Percentiles rank a stretch among this genome's conserved stretches.
These are phyloP conservation scores for Chamaetylas fuelleborni DNA, from an alignment of 2,113 vertebrate species.

Conservation along the genomic window DNA sequence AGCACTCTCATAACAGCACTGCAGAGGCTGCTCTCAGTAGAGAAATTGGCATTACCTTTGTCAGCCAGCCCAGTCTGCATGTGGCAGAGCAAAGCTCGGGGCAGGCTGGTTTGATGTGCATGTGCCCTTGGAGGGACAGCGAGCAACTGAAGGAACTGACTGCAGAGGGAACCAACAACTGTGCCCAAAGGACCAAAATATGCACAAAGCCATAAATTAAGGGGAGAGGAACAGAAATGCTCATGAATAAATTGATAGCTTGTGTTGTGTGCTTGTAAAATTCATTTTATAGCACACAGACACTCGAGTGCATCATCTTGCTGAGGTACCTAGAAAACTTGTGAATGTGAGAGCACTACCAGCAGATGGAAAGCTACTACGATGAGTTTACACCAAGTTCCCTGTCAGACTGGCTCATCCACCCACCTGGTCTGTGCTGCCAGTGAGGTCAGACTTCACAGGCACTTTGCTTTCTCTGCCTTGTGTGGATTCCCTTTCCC, in stretches of 20 bases:
- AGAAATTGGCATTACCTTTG: neutral
- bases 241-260: neutral
- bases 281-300: neutral
- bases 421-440: neutral
- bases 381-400: neutral
- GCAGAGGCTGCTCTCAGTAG: neutral
- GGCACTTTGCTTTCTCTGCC: neutral
- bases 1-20: neutral
- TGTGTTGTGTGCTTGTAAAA: neutral
- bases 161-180: neutral
- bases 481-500: neutral
- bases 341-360: neutral
- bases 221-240: neutral
- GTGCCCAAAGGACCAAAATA: neutral
- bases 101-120: neutral
- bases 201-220: neutral
- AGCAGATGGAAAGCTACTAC: neutral
- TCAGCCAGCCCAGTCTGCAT: neutral
- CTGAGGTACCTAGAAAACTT: neutral
- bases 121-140: neutral
- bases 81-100: accelerated
- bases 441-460: neutral
- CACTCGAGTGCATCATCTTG: neutral
- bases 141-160: neutral
- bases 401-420: neutral